Percentiles rank a stretch among this genome's conserved stretches.
Conservation (phyloP, 2,113 vertebrate species). For the Herpetotheres cachinnans region DNA sequence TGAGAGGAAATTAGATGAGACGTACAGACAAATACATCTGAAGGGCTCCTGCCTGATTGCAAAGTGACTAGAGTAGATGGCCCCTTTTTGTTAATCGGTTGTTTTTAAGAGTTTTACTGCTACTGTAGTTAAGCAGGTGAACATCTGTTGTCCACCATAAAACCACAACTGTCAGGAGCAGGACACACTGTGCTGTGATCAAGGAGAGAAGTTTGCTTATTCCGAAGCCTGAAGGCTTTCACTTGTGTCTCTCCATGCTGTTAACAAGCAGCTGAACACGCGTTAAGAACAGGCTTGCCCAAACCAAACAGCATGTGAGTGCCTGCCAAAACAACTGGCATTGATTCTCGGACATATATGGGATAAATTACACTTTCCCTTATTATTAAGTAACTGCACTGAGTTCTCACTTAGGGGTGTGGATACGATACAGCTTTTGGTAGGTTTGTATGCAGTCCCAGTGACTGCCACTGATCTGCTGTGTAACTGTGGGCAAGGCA, state of each 20-base stretch:
- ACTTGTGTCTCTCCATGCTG: neutral
- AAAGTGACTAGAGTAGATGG: neutral
- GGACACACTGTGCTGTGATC: neutral
- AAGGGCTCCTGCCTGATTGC: neutral
- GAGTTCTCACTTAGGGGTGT: neutral
- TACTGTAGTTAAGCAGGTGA: conserved; percentile 47
- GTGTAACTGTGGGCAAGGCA: neutral
- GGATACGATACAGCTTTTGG: neutral
- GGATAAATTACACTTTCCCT: neutral
- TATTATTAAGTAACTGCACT: neutral
- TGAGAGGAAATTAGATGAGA: conserved; percentile 26
- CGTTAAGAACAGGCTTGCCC: neutral
- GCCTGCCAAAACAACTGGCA: neutral
- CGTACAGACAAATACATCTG: neutral
- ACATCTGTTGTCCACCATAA: conserved; percentile 36
- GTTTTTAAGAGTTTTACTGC: conserved; percentile 7
- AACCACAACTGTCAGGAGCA: neutral
- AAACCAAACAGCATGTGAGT: neutral
- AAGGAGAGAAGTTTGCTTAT: neutral
- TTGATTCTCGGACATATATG: neutral
- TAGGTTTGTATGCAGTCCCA: neutral
- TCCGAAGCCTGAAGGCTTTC: neutral
- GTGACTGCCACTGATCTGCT: neutral
- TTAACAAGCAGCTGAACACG: neutral
- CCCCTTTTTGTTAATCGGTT: neutral